Evolutionary conservation across 2,888 invertebrate species (phyloP), one percentile per base, ranked within the genome.

Genomic region (Drosophila stalkeri): DNA sequence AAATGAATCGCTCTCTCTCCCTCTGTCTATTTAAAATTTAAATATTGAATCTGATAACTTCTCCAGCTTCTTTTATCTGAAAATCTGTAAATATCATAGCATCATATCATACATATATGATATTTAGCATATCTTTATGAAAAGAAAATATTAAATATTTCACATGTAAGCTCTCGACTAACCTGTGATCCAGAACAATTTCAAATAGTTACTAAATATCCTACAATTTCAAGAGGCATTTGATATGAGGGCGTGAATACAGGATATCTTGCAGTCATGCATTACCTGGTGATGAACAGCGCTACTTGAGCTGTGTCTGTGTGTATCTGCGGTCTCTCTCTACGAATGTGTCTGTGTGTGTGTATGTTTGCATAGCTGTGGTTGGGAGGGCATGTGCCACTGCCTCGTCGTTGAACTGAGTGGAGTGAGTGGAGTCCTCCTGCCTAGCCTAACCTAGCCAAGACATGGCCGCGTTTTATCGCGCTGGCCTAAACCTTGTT

Each of bases 401-500:
- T 77, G 80, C 72, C 81, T 56, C 64, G 33, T 67, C 70, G 73
- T 72, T 73, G 60, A 54, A 14, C 18, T 47, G 65, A 57, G 57
- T 64, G 27, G 9, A 54, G 54, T 54, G 49, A 33, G 57, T 64
- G 39, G 12, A 55, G 55, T 41, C 47, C 71, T 55, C 41, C 49
- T 31, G 27, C 33, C 51, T 27, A 33, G 55, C 27, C 27, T 27
- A 27, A 27, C 27, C 27, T 27, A 1, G 35, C 59, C 56, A 41
- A 46, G 46, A 18, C 41, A 39, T 27, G 18, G 47, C 27, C 65
- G 59, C 37, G 71, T 68, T 85, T 90, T 90, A 90, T 90, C 90
- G 86, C 88, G 82, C 63, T 74, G 41, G 72, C 84, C 72, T 79
- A 86, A 90, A 90, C 91, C 91, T 89, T 90, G 91, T 90, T 89